These are phyloP conservation scores for Phainopepla nitens DNA, from an alignment of 2,113 vertebrate genomes.

Conservation along the genomic window DNA sequence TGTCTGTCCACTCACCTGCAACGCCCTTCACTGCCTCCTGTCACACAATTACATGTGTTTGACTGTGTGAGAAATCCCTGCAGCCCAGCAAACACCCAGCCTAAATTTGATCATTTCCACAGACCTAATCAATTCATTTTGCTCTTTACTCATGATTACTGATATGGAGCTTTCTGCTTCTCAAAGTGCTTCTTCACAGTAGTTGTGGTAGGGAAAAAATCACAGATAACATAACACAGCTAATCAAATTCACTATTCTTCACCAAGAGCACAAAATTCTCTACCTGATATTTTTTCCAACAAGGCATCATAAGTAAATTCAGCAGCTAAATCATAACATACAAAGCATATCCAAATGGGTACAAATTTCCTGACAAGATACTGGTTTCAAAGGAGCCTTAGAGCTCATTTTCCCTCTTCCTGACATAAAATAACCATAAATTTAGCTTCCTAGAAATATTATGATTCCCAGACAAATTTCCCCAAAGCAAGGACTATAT, in stretches of 20 bases:
- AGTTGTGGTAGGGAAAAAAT: background rate
- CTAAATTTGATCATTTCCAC: background rate
- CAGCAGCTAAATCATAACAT: background rate
- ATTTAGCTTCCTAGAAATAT: background rate
- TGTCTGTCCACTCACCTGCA: background rate
- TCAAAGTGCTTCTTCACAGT: background rate
- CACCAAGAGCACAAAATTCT: background rate
- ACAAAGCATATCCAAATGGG: background rate
- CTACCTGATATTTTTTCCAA: background rate
- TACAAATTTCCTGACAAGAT: background rate
- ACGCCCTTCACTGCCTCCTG: background rate
- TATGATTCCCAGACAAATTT: background rate
- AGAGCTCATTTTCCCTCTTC: background rate
- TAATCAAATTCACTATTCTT: background rate
- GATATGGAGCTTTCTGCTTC: background rate
- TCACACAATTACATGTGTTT: background rate
- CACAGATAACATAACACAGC: background rate
- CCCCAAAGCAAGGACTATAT: background rate
- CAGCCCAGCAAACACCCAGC: background rate
- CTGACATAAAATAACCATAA: background rate
- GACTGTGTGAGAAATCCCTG: background rate
- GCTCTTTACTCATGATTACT: background rate
- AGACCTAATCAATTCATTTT: background rate
- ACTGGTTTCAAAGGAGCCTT: background rate
- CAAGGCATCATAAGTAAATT: background rate